Evolutionary conservation across 2,888 invertebrate genomes (phyloP), one percentile per base, ranked within the genome.

Genomic region (Marasmarcha lunaedactyla): DNA sequence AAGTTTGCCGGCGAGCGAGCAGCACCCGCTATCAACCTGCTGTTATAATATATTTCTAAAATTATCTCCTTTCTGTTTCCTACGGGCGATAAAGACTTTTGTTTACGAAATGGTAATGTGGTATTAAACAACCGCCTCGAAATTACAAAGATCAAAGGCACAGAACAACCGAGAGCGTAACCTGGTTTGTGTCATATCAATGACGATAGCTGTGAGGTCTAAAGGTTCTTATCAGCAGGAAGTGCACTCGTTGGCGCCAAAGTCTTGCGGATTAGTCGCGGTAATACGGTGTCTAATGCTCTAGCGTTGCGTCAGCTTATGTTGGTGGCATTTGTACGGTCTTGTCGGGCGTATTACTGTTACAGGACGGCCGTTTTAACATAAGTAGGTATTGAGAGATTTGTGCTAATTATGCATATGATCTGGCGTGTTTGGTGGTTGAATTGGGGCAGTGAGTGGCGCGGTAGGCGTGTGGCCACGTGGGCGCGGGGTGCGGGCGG

Each of bases 201-300:
- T 30, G 30, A 11, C 4, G n/a, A 11, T n/a, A n/a, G 30, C n/a
- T 3, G 6, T n/a, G n/a, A n/a, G 58, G 57, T 20, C 7, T 62
- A 52, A 59, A 57, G 55, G 48, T 62, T 64, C 20, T 77, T 81
- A 79, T 79, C 78, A 63, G 55, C 76, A 77, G 79, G 81, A 81
- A 77, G 66, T 59, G 55, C 53, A 57, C 60, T 57, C 58, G 65
- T 59, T 63, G 65, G 64, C 65, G 71, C 64, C 70, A 51, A 55
- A 55, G 57, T 62, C 61, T 62, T 58, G 66, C 66, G 64, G 70
- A 68, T 73, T 30, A 30, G 30, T 30, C 30, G 10, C 30, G 9
- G 30, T 11, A 20, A 20, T 20, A 65, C 46, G 52, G 51, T 49
- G 49, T 55, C 58, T 73, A 68, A 70, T 71, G 59, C 56, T 47